Evolutionary conservation across 2,113 vertebrate genomes (phyloP), one percentile per base, ranked within the genome.

Genomic region (Willisornis vidua): DNA sequence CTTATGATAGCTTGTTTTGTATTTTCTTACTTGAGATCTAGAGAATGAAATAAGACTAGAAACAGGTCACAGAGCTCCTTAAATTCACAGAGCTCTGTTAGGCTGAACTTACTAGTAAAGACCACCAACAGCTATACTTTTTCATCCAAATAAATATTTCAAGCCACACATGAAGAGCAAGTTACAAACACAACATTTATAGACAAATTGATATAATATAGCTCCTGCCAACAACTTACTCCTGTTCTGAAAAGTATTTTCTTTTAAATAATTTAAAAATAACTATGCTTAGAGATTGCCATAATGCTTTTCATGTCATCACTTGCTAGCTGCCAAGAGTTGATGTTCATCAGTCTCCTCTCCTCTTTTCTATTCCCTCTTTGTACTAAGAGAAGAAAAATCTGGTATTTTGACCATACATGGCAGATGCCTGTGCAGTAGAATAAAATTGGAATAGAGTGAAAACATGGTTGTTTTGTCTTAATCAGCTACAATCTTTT

Each of bases 201-300:
- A 86, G 28, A 77, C 52, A 94, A 86, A 67, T 67, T 76, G 57
- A 76, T 76, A 59, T 70, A 46, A 66, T 12, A 65, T 6, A 95
- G 66, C 48, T 78, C 46, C 79, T 93, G 91, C 93, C 94, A 97
- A 59, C 49, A 91, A 58, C 57, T 86, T 84, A 81, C 45, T 94
- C 10, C 35, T 84, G 59, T 88, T 58, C 68, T 52, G 57, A 81
- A 72, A 4, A 89, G 29, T 26, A 65, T 75, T 96, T 90, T 94
- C 81, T 94, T 84, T 90, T 73, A 94, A 94, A 84, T 70, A 93
- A 83, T 91, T 95, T 87, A 88, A 73, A 89, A 95, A 75, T 81
- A 89, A 84, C 79, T 63, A 78, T 37, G 29, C 84, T 67, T 79
- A 74, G 75, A 79, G 75, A 85, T 79, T 82, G 88, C 87, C 68